phyloP scores from a whole-genome alignment of 2,888 invertebrate species.

The Unio delphinus region DNA sequence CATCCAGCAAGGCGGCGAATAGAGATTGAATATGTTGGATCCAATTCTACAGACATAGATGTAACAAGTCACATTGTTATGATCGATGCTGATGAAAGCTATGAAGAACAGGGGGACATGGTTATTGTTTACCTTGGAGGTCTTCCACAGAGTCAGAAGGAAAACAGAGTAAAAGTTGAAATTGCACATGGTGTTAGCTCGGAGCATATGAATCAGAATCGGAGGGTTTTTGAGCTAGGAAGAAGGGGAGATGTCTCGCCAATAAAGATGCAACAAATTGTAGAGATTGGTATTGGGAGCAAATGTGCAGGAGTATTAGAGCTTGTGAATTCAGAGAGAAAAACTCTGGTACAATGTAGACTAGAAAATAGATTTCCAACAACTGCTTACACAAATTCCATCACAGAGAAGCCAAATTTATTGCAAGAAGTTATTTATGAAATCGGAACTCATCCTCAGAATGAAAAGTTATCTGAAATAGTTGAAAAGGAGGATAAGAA shows the following conservation, averaged over 20 bases:
- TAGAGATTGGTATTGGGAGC: constrained; percentile 19
- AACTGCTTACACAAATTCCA: no score
- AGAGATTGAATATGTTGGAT: constrained; percentile 19
- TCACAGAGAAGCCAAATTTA: no score
- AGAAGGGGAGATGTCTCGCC: constrained; percentile 13
- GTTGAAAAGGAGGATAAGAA: no score
- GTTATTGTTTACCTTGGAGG: constrained; percentile 24
- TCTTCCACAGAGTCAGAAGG: constrained; percentile 10
- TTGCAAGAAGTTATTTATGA: no score
- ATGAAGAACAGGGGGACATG: constrained; percentile 19
- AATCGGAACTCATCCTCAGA: no score
- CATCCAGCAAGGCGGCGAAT: constrained; percentile 3
- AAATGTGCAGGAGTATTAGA: constrained; percentile 19
- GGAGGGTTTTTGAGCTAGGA: constrained; percentile 18
- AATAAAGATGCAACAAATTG: constrained; percentile 21
- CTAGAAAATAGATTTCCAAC: no score
- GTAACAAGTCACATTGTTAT: constrained; percentile 16
- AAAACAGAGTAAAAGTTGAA: constrained; percentile 13
- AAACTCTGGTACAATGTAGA: constrained; percentile 18
- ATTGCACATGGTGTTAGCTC: constrained; percentile 10
- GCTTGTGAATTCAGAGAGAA: constrained; percentile 7
- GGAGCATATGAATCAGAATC: constrained; percentile 2
- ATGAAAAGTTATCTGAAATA: no score
- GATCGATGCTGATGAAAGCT: constrained; percentile 22
- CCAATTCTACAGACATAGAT: constrained; percentile 18